Percentiles rank a stretch among this genome's conserved stretches.
Conservation (phyloP, 2,113 vertebrate genomes). For the Chlamydotis undulata region DNA sequence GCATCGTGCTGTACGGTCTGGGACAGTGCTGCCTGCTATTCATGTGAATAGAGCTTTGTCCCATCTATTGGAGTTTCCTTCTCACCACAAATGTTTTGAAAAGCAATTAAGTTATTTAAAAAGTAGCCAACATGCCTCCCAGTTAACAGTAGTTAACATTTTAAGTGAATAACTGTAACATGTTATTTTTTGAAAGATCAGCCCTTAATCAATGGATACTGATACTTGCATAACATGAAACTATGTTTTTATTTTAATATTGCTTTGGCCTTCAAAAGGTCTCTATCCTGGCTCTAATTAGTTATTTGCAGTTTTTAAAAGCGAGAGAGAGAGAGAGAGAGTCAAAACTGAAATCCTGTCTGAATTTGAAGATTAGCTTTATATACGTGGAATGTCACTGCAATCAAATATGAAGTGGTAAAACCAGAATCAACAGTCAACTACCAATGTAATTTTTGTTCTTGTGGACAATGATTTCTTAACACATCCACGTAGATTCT, state of each 20-base stretch:
- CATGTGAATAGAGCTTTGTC: constrained; percentile 66
- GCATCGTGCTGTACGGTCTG: background rate
- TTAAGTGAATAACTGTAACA: constrained; percentile 12
- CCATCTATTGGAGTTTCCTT: constrained; percentile 40
- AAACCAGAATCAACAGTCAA: background rate
- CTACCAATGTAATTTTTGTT: background rate
- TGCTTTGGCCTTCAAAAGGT: background rate
- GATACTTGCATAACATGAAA: background rate
- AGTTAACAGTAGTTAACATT: constrained; percentile 59
- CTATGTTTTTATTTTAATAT: background rate
- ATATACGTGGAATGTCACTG: background rate
- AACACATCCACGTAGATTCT: background rate
- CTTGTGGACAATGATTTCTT: background rate
- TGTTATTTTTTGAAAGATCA: constrained; percentile 51
- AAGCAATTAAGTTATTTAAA: constrained; percentile 69
- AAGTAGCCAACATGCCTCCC: constrained; percentile 59
- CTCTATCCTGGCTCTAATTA: background rate
- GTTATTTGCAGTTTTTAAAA: background rate
- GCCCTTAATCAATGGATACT: constrained; percentile 3
- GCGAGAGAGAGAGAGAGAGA: background rate
- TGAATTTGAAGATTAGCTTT: background rate
- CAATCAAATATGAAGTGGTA: background rate
- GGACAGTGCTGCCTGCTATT: background rate
- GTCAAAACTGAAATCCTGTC: background rate
- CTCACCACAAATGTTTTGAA: constrained; percentile 68